Evolutionary conservation across 2,113 vertebrate species (phyloP), one percentile per base, ranked within the genome.

Genomic region (Myodes glareolus): DNA sequence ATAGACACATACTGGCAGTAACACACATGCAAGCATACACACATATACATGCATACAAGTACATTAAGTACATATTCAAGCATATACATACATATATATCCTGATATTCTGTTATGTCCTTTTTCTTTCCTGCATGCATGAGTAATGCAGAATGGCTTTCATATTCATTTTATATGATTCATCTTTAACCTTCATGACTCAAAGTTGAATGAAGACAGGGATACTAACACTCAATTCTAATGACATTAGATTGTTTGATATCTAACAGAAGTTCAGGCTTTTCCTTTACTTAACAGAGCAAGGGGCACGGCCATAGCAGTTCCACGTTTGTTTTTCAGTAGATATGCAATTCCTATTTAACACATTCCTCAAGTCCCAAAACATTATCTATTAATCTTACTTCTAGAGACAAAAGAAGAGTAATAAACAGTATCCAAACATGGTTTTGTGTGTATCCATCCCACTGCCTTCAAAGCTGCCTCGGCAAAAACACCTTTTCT

Each of bases 291-390:
- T 92, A 75, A 19, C 50, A 14, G 42, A 58, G 23, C 3, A 36
- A 52, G 72, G 1, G 95, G 9, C 33, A 81, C 19, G 42, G 33
- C 52, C 39, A 9, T 72, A 94, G 23, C 7, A 50, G 39, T 76
- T 88, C 72, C 6, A 75, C 68, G 67, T 33, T 2, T 13, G 12
- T 92, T n/a, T 77, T 13, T 84, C 23, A 90, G 39, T 61, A 19
- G 61, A n/a, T 85, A 36, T 67, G 31, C 58, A 75, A 82, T 94
- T 88, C 77, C 17, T 90, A 16, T 91, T 94, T 85, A 52, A 81
- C 13, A 94, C 19, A 72, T 33, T 91, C 25, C 45, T 91, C 13
- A 31, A 82, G 16, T 8, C 19, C 33, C 50, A 63, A 72, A n/a
- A 47, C 25, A 47, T 1, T 84, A 39, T 73, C 65, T 85, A 72